Base-by-base conservation (phyloP, 1,140 invertebrate species). In the Papilio dardanus region DNA sequence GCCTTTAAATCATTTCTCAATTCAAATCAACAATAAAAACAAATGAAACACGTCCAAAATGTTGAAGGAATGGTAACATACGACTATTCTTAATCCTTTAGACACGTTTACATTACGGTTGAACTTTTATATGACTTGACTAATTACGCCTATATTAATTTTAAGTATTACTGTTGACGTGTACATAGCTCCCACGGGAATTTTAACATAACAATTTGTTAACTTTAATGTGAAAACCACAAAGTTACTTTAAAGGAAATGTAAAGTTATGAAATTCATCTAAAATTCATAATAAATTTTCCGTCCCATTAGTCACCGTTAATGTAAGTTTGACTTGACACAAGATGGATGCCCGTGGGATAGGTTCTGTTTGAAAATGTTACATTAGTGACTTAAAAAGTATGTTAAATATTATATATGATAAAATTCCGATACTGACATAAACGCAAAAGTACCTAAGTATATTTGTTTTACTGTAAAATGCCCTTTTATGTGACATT, bases 1-100 rank as follows among this genome's bases (percentile, higher is more conserved):
- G 78, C 91, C 91, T 93, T 92, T 31, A 82, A 85, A 81, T 75
- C 71, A 79, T 79, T 71, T 77, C n/a, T n/a, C 16, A 35, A 62
- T 54, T 67, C 50, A n/a, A 68, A 14, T 28, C 54, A 62, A 62
- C 21, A 62, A 28, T 28, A 28, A 10, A 28, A 19, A 19, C 19
- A 46, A 46, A 46, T 46, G 42, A 46, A 46, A 46, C 5, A n/a
- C 40, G 12, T 14, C n/a, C 42, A 46, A n/a, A 16, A n/a, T 19
- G 14, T 16, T 3, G 42, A 46, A 19, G 14, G n/a, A 16, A 46
- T n/a, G 14, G 14, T 16, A 14, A 3, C 5, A 5, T n/a, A 46
- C 1, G 3, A 4, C n/a, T 6, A 19, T n/a, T 46, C n/a, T 3
- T 46, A 46, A 37, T 1, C 8, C 35, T 37, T 37, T 37, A 46